Percentiles rank a stretch among this genome's conserved stretches.
Conservation (phyloP, 2,888 invertebrate species). For the Drosophila mimetica region DNA sequence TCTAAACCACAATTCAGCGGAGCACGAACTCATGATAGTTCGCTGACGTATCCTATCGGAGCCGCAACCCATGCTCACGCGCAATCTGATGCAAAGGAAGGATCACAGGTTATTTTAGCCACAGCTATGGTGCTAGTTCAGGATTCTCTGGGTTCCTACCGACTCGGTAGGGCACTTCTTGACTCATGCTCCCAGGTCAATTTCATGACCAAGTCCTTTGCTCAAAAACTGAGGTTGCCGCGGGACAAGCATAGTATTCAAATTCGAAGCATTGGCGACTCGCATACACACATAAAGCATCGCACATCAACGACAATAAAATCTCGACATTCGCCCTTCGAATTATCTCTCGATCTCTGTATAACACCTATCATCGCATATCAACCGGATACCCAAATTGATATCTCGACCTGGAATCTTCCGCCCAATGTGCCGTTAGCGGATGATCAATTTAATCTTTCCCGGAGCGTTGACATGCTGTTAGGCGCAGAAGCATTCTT, state of each 20-base stretch:
- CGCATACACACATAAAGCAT: not conserved
- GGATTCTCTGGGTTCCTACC: no score
- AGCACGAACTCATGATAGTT: no score
- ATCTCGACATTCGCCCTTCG: not conserved
- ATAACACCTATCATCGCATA: not conserved
- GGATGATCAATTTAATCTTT: not conserved
- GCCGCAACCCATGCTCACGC: no score
- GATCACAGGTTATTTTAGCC: no score
- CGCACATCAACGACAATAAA: not conserved
- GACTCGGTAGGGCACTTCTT: no score
- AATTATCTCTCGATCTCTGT: conserved; percentile 1
- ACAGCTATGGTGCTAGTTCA: no score
- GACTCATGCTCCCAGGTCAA: not conserved
- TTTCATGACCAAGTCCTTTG: not conserved
- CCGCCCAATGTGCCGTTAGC: not conserved
- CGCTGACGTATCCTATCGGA: no score
- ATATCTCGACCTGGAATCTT: not conserved
- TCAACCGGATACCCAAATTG: not conserved
- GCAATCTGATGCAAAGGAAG: no score
- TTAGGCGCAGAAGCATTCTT: not conserved
- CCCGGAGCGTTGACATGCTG: conserved; percentile 1
- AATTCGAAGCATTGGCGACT: not conserved
- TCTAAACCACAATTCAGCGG: no score
- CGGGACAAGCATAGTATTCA: not conserved
- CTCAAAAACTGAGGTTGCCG: not conserved